phyloP scores from a whole-genome alignment of 2,888 invertebrate species.

The Drosophila nr. medialis region DNA sequence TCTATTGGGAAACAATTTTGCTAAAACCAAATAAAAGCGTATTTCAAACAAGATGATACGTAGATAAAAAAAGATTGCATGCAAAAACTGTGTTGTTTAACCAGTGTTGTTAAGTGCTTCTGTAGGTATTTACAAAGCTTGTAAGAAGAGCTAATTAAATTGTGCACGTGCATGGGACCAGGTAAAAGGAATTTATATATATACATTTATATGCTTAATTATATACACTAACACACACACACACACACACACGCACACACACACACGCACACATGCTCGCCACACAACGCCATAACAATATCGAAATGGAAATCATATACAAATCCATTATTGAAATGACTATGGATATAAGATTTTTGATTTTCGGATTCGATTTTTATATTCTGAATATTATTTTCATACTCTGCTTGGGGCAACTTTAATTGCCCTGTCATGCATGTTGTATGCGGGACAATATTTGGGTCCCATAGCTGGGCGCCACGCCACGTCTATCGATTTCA shows the following conservation, averaged over 20 bases:
- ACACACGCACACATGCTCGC: neutral
- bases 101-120: conserved; percentile 43
- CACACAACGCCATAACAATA: conserved; percentile 6
- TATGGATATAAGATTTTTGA: neutral
- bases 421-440: conserved; percentile 68
- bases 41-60: neutral
- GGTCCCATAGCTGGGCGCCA: conserved; percentile 52
- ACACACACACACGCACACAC: conserved; percentile 2
- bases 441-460: conserved; percentile 51
- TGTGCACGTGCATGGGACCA: conserved; percentile 16
- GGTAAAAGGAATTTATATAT: conserved; percentile 9
- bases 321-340: conserved; percentile 4
- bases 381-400: conserved; percentile 44
- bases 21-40: conserved; percentile 16
- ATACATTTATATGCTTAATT: neutral
- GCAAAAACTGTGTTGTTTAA: conserved; percentile 31
- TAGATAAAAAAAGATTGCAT: conserved; percentile 17
- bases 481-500: conserved; percentile 66
- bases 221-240: conserved; percentile 3
- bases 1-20: neutral
- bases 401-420: conserved; percentile 58
- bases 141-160: conserved; percentile 2
- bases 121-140: conserved; percentile 16
- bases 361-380: conserved; percentile 16
- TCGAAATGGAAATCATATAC: conserved; percentile 1